These are phyloP conservation scores for Graptemys geographica DNA, from an alignment of 2,797 vertebrate genomes.

Conservation along the genomic window DNA sequence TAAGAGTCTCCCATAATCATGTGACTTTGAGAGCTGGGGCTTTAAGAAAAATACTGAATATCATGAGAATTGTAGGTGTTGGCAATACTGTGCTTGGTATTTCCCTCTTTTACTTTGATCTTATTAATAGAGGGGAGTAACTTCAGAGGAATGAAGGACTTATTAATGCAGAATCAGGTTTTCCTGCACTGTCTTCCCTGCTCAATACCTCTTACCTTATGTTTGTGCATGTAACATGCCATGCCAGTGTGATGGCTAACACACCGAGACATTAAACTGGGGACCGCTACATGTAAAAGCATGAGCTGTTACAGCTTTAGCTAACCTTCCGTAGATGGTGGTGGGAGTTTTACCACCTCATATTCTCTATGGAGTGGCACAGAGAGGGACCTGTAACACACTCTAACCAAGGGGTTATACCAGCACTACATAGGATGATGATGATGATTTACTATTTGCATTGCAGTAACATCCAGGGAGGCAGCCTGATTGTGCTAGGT, in stretches of 20 bases:
- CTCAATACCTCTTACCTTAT: not conserved
- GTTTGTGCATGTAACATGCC: not conserved
- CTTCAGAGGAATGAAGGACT: not conserved
- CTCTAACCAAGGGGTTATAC: not conserved
- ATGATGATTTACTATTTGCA: not conserved
- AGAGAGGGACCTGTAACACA: not conserved
- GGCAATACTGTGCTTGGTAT: fast-evolving
- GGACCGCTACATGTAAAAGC: not conserved
- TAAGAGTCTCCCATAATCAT: not conserved
- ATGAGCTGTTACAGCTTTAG: not conserved
- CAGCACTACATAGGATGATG: not conserved
- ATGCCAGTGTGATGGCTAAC: fast-evolving
- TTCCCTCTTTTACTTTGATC: not conserved
- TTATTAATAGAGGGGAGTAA: not conserved
- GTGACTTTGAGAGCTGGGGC: not conserved
- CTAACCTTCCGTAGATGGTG: not conserved
- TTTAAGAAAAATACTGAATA: not conserved
- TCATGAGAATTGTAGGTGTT: not conserved
- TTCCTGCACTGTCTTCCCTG: not conserved
- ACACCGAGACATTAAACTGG: not conserved
- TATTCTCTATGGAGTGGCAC: not conserved
- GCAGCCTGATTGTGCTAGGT: not conserved
- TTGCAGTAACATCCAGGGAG: fast-evolving
- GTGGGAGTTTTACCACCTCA: not conserved
- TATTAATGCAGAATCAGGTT: not conserved